A percentile compares a stretch with the other conserved stretches of the same genome.
These are phyloP conservation scores for Hyles vespertilio DNA, from an alignment of 1,140 invertebrate genomes.

Conservation along the genomic window DNA sequence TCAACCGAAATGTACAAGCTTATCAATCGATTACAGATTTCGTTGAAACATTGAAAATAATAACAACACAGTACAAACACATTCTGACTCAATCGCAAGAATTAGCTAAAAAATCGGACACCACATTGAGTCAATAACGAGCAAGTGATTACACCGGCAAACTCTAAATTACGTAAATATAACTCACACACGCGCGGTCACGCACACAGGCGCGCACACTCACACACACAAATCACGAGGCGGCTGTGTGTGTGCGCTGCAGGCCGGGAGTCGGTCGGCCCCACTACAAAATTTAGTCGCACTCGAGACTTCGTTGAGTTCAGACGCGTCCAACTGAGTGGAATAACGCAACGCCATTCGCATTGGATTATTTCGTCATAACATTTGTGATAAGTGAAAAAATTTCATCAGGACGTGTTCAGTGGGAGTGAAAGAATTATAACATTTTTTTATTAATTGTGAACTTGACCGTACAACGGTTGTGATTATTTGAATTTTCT, in stretches of 20 bases:
- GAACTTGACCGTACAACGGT: constrained; percentile 44
- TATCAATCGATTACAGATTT: constrained; percentile 64
- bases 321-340: constrained; percentile 53
- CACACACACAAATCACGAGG: constrained; percentile 27
- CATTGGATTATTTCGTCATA: constrained; percentile 69
- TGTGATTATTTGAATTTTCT: constrained; percentile 56
- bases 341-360: constrained; percentile 50
- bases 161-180: constrained; percentile 67
- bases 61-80: constrained; percentile 40
- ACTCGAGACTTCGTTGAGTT: constrained; percentile 51
- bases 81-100: constrained; percentile 65
- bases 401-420: constrained; percentile 59
- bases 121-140: constrained; percentile 64
- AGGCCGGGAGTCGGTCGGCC: constrained; percentile 61
- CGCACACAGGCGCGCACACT: constrained; percentile 33
- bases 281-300: constrained; percentile 71
- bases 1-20: constrained; percentile 35
- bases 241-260: constrained; percentile 47
- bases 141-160: constrained; percentile 59
- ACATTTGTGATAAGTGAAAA: constrained; percentile 70
- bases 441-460: constrained; percentile 51
- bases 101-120: constrained; percentile 69
- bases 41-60: constrained; percentile 53
- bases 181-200: constrained; percentile 29
- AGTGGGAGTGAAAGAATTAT: constrained; percentile 56